A percentile compares a stretch with the other conserved stretches of the same genome.
Conservation (phyloP, 1,140 invertebrate genomes). For the Scaptomyza graminum region DNA sequence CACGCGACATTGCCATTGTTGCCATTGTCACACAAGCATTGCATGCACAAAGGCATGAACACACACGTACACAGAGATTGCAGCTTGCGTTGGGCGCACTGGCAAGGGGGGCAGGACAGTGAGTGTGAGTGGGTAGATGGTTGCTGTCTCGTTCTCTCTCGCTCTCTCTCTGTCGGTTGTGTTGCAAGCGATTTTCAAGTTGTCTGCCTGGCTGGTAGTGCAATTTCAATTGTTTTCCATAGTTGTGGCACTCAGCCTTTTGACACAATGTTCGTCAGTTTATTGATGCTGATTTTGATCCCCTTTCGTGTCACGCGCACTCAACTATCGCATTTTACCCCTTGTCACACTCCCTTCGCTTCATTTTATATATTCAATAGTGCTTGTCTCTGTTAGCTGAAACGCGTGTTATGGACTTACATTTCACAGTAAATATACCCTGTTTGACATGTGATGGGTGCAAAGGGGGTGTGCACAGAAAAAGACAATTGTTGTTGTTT, state of each 20-base stretch:
- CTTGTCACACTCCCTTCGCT: background rate
- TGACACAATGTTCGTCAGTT: constrained; percentile 36
- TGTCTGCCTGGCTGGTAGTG: constrained; percentile 14
- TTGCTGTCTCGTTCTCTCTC: background rate
- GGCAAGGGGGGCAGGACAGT: too few species aligned
- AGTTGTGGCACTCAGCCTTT: constrained; percentile 17
- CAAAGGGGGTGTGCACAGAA: background rate
- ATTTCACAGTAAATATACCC: background rate
- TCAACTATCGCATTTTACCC: constrained; percentile 14
- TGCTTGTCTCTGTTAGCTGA: background rate
- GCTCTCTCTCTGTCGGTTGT: background rate
- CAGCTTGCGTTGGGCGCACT: background rate
- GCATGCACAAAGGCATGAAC: background rate
- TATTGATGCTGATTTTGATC: constrained; percentile 39
- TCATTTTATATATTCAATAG: constrained; percentile 9
- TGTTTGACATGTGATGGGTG: too few species aligned
- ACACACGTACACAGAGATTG: constrained; percentile 5
- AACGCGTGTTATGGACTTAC: constrained; percentile 6
- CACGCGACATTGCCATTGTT: constrained; percentile 36
- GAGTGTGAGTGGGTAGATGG: background rate
- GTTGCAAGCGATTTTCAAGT: constrained; percentile 17
- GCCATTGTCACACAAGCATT: constrained; percentile 44
- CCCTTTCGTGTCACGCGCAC: constrained; percentile 39
- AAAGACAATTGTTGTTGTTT: too few species aligned
- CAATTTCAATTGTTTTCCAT: constrained; percentile 39